Evolutionary conservation across 2,113 vertebrate species (phyloP), one percentile per base, ranked within the genome.

Genomic region (Turnix velox): DNA sequence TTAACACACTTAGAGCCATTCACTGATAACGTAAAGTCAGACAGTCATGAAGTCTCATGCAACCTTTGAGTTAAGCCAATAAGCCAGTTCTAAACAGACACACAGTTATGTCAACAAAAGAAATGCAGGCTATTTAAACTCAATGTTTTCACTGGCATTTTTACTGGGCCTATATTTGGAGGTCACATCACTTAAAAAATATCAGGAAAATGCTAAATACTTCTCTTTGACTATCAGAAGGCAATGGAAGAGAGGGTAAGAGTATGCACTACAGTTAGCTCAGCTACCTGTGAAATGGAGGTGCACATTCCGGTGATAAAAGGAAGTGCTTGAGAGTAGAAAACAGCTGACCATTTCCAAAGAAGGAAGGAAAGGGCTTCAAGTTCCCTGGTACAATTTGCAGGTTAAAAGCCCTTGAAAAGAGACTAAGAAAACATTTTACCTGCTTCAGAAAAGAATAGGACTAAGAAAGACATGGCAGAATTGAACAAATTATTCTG

Each of bases 231-330:
- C 61, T 65, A 58, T 6, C 20, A 57, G 61, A 84, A 88, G 9
- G 57, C 62, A 87, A 12, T 0, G 45, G 45, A 87, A 62, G 49
- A 67, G 22, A 51, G 28, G 15, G 23, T 42, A 62, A 69, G 43
- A 83, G 24, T 1, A 33, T 2, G 11, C 69, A 49, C 51, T 19
- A 35, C 7, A 73, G 39, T 9, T 35, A n/a, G 65, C 54, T 62
- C 81, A 76, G 81, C 66, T 91, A 82, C 87, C 73, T 89, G 74
- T 39, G 74, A 91, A 90, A 93, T 82, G 86, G 91, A 94, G 48
- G 76, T 39, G 18, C 58, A 69, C 39, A 69, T 45, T 13, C 31
- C 10, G 0, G 54, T 39, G 46, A 93, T 28, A 87, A 87, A 93
- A 54, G 35, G n/a, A 82, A 89, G 58, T 19, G 58, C 62, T 84